Evolutionary conservation across 2,797 vertebrate species (phyloP).

Genomic region (Rachycentron canadum): DNA sequence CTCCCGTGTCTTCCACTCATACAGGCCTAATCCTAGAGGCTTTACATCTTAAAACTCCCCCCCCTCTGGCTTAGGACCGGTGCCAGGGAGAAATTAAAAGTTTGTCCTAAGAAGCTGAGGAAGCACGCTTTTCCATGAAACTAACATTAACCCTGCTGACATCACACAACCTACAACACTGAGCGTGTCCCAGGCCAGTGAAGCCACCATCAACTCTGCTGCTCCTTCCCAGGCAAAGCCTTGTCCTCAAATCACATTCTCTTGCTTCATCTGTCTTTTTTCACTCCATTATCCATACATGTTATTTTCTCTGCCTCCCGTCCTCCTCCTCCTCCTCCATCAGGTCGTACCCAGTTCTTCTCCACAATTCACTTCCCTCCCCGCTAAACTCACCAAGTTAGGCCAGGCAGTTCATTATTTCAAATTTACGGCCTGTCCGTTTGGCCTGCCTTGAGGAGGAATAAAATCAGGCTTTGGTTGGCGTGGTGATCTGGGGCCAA

Average conservation of each 20-base stretch:
- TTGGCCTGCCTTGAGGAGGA: constrained; percentile 76
- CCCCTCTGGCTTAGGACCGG: constrained; percentile 54
- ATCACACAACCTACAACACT: constrained; percentile 49
- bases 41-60: constrained; percentile 79
- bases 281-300: constrained; percentile 25
- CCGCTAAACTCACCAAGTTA: constrained; percentile 63
- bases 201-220: constrained; percentile 24
- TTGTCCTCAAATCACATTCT: constrained; percentile 60
- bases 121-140: constrained; percentile 59
- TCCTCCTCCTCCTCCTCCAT: constrained; percentile 18
- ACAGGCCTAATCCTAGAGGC: constrained; percentile 77
- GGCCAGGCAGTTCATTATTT: constrained; percentile 82
- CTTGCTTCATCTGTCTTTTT: constrained; percentile 38
- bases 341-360: constrained; percentile 49
- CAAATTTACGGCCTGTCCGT: constrained; percentile 83
- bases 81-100: constrained; percentile 74
- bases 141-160: constrained; percentile 52
- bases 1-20: constrained; percentile 66
- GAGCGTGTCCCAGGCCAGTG: background rate
- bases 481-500: constrained; percentile 69
- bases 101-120: constrained; percentile 64
- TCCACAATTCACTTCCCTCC: constrained; percentile 58
- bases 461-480: constrained; percentile 78
- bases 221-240: constrained; percentile 36
- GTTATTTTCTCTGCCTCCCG: constrained; percentile 40